These are phyloP conservation scores for Pandemis heparana DNA, from an alignment of 2,888 invertebrate genomes.

Conservation along the genomic window DNA sequence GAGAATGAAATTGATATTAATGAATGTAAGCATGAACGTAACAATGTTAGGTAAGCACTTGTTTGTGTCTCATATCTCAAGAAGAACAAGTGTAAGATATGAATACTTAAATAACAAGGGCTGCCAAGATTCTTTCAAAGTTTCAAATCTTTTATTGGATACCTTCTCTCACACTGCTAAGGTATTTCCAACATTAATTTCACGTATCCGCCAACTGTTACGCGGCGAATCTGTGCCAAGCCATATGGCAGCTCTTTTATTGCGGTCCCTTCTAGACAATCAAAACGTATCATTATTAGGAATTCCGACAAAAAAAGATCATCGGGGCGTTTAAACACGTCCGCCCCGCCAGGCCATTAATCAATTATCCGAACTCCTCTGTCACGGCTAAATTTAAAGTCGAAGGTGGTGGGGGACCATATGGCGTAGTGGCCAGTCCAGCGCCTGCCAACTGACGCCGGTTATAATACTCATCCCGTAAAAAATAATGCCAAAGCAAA, in stretches of 20 bases:
- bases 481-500: constrained; percentile 66
- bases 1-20: constrained; percentile 49
- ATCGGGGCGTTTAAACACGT: constrained; percentile 78
- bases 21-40: neutral
- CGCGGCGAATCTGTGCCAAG: constrained; percentile 69
- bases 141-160: neutral
- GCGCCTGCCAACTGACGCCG: constrained; percentile 81
- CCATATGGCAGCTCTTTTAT: constrained; percentile 75
- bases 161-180: neutral
- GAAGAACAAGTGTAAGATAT: neutral
- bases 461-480: constrained; percentile 74
- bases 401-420: constrained; percentile 69
- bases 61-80: neutral
- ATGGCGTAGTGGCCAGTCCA: constrained; percentile 69
- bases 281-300: constrained; percentile 81
- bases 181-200: constrained; percentile 44
- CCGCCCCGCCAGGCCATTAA: constrained; percentile 78
- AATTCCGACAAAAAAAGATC: constrained; percentile 75
- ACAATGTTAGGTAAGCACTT: neutral
- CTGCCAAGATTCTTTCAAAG: neutral
- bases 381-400: constrained; percentile 76
- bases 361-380: constrained; percentile 80
- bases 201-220: constrained; percentile 54
- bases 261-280: constrained; percentile 72
- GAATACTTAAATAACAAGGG: neutral